Evolutionary conservation across 2,797 vertebrate species (phyloP), one percentile per base, ranked within the genome.

Genomic region (Lithobates pipiens): DNA sequence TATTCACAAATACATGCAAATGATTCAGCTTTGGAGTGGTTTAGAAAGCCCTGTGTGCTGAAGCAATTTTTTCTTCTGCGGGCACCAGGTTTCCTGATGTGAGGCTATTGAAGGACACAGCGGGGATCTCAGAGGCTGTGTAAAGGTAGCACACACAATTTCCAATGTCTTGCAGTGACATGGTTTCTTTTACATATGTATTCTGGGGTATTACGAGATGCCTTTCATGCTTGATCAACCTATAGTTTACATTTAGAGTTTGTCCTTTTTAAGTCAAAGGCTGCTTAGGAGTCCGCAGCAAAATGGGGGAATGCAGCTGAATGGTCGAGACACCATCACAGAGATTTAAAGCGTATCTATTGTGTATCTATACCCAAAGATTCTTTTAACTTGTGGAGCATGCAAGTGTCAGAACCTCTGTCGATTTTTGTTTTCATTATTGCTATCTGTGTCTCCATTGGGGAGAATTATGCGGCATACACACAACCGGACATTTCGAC

Each of bases 81-180:
- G 18, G 3, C n/a, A 46, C 46, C 6, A 18, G 34, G 68, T 71
- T 69, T 71, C 44, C 65, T 80, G 78, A 70, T 57, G 68, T 25
- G 67, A 80, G 46, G 54, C 78, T 67, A 34, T 71, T 80, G 68
- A 80, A 71, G 68, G 68, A 34, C 78, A 80, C 78, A 71, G 78
- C 78, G 32, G 78, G 78, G 25, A 57, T 39, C 78, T 72, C 27
- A 0, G 23, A 57, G 78, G 29, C 34, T 71, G 34, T 71, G 36
- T 80, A 80, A n/a, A 57, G 44, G 29, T 46, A 71, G 29, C 4
- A 50, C 42, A 44, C 68, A 39, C 65, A 15, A 67, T 57, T 57
- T 54, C 29, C 32, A 46, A 80, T 39, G 32, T 71, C 68, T 71
- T 18, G 78, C n/a, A 29, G 78, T 50, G 46, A 9, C 3, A 32